These are phyloP conservation scores for Litocranius walleri DNA, from an alignment of 2,113 vertebrate species.

Conservation along the genomic window DNA sequence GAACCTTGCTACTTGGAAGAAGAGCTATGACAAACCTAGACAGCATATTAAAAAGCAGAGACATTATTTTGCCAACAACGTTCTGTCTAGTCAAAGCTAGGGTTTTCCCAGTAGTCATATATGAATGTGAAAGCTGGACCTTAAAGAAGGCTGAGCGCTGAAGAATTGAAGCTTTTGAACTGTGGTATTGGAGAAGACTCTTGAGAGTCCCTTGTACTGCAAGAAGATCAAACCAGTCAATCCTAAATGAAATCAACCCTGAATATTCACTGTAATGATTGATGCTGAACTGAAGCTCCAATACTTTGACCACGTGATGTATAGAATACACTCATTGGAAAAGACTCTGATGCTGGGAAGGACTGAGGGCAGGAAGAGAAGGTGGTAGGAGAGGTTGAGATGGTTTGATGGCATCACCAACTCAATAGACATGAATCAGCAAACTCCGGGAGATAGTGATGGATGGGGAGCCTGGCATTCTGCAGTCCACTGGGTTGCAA, in stretches of 20 bases:
- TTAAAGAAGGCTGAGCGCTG: neutral
- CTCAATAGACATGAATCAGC: neutral
- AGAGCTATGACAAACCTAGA: neutral
- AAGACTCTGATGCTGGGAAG: neutral
- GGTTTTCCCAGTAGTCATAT: neutral
- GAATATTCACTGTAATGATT: neutral
- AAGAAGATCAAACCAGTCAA: neutral
- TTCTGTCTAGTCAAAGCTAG: neutral
- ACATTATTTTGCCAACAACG: neutral
- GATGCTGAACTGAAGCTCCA: neutral
- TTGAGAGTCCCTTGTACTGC: neutral
- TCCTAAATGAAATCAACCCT: neutral
- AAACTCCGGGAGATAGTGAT: neutral
- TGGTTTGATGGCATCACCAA: neutral
- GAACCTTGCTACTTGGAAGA: neutral
- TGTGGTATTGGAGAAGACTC: neutral
- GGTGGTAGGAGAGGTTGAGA: neutral
- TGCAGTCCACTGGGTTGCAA: neutral
- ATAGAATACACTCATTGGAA: neutral
- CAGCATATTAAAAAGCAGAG: neutral
- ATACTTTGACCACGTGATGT: neutral
- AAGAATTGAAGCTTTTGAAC: neutral
- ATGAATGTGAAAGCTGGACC: neutral
- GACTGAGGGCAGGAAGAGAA: neutral
- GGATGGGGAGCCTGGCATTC: neutral